These are phyloP conservation scores for Crematogaster levior DNA, from an alignment of 2,888 invertebrate species.

Conservation along the genomic window DNA sequence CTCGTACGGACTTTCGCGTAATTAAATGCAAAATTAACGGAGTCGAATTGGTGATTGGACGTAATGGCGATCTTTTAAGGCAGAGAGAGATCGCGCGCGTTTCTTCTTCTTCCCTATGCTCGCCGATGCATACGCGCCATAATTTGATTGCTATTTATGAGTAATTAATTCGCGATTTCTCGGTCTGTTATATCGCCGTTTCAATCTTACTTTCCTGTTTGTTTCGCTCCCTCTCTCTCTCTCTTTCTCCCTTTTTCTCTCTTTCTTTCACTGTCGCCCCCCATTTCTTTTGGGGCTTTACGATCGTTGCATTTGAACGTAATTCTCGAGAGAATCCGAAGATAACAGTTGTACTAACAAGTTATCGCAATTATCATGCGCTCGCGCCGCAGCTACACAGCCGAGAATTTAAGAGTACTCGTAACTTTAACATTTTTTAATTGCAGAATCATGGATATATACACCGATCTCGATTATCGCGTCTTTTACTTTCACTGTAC, in stretches of 20 bases:
- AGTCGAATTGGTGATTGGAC: conserved; percentile 58
- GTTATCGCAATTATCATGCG: conserved; percentile 52
- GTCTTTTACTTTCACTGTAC: conserved; percentile 36
- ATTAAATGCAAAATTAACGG: conserved; percentile 65
- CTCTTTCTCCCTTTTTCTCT: no score
- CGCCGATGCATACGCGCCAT: conserved; percentile 45
- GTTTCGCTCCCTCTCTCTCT: background rate
- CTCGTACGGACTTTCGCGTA: conserved; percentile 44
- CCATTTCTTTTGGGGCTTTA: conserved; percentile 55
- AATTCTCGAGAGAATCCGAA: conserved; percentile 31
- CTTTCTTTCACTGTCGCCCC: conserved; percentile 7
- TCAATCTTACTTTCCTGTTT: background rate
- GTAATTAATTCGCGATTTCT: conserved; percentile 62
- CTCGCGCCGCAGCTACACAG: conserved; percentile 33
- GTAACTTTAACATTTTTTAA: conserved; percentile 50
- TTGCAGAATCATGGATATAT: conserved; percentile 2
- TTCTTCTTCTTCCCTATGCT: background rate
- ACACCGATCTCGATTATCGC: background rate
- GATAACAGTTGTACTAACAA: conserved; percentile 49
- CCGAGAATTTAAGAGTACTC: conserved; percentile 9
- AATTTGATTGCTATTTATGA: conserved; percentile 69
- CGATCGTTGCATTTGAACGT: conserved; percentile 29
- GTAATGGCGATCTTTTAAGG: conserved; percentile 37
- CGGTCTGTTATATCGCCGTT: conserved; percentile 50
- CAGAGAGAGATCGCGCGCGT: background rate